phyloP scores from a whole-genome alignment of 1,140 invertebrate species.

The Drosophila funebris region DNA sequence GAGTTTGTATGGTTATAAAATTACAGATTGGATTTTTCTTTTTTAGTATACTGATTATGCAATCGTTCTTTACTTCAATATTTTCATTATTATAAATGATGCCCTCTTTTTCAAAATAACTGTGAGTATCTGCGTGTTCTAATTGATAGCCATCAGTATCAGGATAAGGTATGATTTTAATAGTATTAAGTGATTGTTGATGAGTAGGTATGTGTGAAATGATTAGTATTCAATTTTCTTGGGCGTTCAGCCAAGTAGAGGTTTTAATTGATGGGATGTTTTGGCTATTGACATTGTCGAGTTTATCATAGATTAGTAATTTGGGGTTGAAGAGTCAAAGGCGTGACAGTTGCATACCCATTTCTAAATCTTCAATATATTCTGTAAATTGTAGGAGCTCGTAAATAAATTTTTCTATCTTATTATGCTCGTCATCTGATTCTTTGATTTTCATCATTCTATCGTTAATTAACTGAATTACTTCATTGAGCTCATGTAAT shows the following conservation, averaged over 20 bases:
- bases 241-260: background rate
- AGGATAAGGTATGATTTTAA: background rate
- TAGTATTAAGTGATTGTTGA: background rate
- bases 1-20: background rate
- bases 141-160: background rate
- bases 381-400: background rate
- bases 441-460: background rate
- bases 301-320: background rate
- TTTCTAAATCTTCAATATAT: slow-evolving; percentile 11
- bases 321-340: background rate
- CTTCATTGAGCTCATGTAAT: background rate
- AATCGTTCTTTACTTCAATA: background rate
- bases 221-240: background rate
- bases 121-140: background rate
- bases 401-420: background rate
- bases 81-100: background rate
- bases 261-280: slow-evolving; percentile 3
- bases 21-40: slow-evolving; percentile 1
- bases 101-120: background rate
- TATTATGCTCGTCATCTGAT: background rate
- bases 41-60: background rate
- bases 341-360: background rate
- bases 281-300: background rate
- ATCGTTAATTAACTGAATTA: background rate
- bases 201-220: slow-evolving; percentile 5